phyloP scores from a whole-genome alignment of 2,888 invertebrate species.

The Heteromyza rotundicornis region DNA sequence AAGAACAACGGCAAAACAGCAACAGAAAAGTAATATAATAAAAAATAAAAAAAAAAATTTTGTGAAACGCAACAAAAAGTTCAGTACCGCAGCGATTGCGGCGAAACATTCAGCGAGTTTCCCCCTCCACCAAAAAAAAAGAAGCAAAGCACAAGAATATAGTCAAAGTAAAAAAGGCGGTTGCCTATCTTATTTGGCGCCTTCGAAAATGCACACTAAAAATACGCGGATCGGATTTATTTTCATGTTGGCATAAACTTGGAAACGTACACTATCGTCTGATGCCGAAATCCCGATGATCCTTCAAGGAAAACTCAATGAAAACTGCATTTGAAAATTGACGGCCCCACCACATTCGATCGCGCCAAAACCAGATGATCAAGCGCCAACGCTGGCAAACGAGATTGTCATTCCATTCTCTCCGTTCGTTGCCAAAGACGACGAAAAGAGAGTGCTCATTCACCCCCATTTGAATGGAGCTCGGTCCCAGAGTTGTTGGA shows the following conservation, averaged over 20 bases:
- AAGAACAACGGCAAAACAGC: constrained; percentile 14
- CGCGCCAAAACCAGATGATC: constrained; percentile 42
- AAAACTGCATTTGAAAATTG: constrained; percentile 27
- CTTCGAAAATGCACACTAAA: neutral
- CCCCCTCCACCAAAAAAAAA: constrained; percentile 15
- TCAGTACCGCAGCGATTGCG: constrained; percentile 2
- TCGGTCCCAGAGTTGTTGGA: constrained; percentile 8
- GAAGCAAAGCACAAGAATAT: constrained; percentile 31
- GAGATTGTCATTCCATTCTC: constrained; percentile 32
- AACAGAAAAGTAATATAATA: constrained; percentile 11
- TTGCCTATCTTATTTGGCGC: constrained; percentile 3
- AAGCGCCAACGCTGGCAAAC: constrained; percentile 33
- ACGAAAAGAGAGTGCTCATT: constrained; percentile 14
- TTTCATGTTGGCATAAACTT: constrained; percentile 32
- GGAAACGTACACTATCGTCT: constrained; percentile 14
- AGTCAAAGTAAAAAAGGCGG: constrained; percentile 25
- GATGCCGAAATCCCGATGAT: constrained; percentile 17
- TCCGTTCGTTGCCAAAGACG: constrained; percentile 33
- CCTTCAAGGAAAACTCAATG: constrained; percentile 13
- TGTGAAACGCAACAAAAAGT: neutral
- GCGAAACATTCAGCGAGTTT: constrained; percentile 24
- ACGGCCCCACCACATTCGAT: constrained; percentile 11
- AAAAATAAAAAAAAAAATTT: neutral
- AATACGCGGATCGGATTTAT: constrained; percentile 20
- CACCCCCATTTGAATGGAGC: neutral